Conservation (phyloP, 1,140 invertebrate species). For the Parapsyche elsis region DNA sequence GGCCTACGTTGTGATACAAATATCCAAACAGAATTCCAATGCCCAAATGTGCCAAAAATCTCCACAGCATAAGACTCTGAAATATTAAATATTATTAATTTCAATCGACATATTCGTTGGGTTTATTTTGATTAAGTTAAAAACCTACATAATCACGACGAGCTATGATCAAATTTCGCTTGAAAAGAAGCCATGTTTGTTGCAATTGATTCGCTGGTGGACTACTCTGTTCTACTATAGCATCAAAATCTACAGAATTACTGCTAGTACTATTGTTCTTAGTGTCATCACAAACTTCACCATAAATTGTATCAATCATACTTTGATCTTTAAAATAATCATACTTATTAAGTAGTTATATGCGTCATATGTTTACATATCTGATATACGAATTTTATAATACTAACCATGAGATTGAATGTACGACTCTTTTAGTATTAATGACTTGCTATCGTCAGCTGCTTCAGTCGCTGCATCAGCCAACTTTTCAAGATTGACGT, state of each 20-base stretch:
- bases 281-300: background rate
- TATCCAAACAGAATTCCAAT: slow-evolving; percentile 91
- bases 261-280: slow-evolving; percentile 60
- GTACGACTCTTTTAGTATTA: slow-evolving; percentile 53
- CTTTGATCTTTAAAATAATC: slow-evolving; percentile 37
- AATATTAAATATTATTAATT: no score
- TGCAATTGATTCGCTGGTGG: slow-evolving; percentile 64
- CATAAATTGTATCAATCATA: slow-evolving; percentile 22
- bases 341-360: slow-evolving; percentile 53
- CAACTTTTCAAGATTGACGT: slow-evolving; percentile 70
- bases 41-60: slow-evolving; percentile 82
- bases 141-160: slow-evolving; percentile 69
- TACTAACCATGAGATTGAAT: slow-evolving; percentile 38
- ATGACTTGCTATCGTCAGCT: slow-evolving; percentile 62
- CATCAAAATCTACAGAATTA: slow-evolving; percentile 60
- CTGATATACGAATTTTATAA: slow-evolving; percentile 50
- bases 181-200: slow-evolving; percentile 68
- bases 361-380: no score
- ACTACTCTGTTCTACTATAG: slow-evolving; percentile 56
- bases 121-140: background rate
- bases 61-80: slow-evolving; percentile 76
- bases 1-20: slow-evolving; percentile 87
- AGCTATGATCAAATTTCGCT: slow-evolving; percentile 72
- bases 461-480: slow-evolving; percentile 69
- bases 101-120: no score